Percentiles rank a stretch among this genome's conserved stretches.
These are phyloP conservation scores for Apocheima hispidaria DNA, from an alignment of 2,888 invertebrate species.

Conservation along the genomic window DNA sequence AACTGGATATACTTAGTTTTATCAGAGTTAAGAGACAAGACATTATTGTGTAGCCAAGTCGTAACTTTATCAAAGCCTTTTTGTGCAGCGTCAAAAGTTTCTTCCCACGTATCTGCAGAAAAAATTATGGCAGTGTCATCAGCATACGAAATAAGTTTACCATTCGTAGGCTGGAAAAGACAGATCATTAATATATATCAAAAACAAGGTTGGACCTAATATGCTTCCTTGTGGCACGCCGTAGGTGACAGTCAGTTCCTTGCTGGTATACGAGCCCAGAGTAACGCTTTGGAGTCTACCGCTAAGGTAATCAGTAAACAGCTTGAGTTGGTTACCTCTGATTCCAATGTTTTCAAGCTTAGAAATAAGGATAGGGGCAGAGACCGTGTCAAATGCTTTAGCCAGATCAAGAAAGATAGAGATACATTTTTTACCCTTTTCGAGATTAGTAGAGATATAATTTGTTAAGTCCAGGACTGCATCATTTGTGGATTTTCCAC, in stretches of 20 bases:
- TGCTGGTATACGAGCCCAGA: background rate
- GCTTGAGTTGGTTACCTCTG: slow-evolving; percentile 7
- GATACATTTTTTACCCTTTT: slow-evolving; percentile 13
- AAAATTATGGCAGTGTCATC: background rate
- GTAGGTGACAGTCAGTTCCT: background rate
- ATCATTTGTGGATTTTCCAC: slow-evolving; percentile 21
- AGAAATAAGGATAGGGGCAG: background rate
- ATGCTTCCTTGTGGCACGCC: slow-evolving; percentile 4
- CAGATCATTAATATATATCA: slow-evolving; percentile 16
- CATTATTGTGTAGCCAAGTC: too few relatives aligned
- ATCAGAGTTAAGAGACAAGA: too few relatives aligned
- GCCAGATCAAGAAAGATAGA: background rate
- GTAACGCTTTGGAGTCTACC: slow-evolving; percentile 25
- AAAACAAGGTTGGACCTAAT: background rate
- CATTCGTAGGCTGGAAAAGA: background rate
- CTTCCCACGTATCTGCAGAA: background rate
- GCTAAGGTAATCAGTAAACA: slow-evolving; percentile 24
- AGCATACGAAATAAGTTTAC: background rate
- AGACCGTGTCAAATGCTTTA: background rate
- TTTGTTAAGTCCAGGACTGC: slow-evolving; percentile 17
- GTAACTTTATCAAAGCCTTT: too few relatives aligned
- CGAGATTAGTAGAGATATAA: slow-evolving; percentile 1
- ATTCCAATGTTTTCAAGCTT: slow-evolving; percentile 28
- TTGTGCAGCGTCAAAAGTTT: background rate
- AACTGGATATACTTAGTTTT: too few relatives aligned